phyloP scores from a whole-genome alignment of 2,888 invertebrate species.

The Stenichneumon culpator region DNA sequence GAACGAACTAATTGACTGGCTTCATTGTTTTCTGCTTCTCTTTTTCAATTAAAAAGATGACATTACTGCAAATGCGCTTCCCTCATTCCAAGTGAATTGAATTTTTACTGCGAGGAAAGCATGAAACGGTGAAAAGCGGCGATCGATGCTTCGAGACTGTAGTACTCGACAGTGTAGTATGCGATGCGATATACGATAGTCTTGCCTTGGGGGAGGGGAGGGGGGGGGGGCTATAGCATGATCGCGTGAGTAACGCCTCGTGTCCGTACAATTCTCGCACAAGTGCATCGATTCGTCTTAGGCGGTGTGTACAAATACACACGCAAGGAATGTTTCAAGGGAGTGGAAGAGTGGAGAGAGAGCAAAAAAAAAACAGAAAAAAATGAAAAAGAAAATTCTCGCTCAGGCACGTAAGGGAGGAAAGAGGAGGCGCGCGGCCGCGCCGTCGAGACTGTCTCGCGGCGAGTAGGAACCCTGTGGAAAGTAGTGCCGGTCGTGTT shows the following conservation, averaged over 20 bases:
- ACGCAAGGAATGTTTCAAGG: slow-evolving; percentile 57
- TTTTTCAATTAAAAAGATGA: not conserved
- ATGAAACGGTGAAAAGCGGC: slow-evolving; percentile 15
- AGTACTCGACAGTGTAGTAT: slow-evolving; percentile 7
- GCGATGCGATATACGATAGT: slow-evolving; percentile 8
- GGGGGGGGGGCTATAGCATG: slow-evolving; percentile 6
- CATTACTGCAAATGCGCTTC: not conserved
- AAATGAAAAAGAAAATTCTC: slow-evolving; percentile 22
- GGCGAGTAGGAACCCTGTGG: slow-evolving; percentile 23
- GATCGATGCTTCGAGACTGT: slow-evolving; percentile 28
- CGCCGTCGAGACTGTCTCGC: slow-evolving; percentile 33
- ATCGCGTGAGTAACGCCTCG: slow-evolving; percentile 66
- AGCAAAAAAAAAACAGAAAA: slow-evolving; percentile 3
- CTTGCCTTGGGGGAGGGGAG: not conserved
- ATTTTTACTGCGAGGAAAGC: slow-evolving; percentile 11
- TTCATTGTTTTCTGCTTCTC: no score
- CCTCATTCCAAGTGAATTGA: not conserved
- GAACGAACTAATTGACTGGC: no score
- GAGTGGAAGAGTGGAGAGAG: slow-evolving; percentile 18
- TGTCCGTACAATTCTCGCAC: slow-evolving; percentile 60
- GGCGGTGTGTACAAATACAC: slow-evolving; percentile 42
- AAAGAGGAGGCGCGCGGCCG: slow-evolving; percentile 16
- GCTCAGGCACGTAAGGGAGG: slow-evolving; percentile 17
- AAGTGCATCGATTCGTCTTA: slow-evolving; percentile 65
- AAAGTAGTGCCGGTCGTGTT: slow-evolving; percentile 62